A percentile compares a stretch with the other conserved stretches of the same genome.
These are phyloP conservation scores for Tachina fera DNA, from an alignment of 2,888 invertebrate species.

Conservation along the genomic window DNA sequence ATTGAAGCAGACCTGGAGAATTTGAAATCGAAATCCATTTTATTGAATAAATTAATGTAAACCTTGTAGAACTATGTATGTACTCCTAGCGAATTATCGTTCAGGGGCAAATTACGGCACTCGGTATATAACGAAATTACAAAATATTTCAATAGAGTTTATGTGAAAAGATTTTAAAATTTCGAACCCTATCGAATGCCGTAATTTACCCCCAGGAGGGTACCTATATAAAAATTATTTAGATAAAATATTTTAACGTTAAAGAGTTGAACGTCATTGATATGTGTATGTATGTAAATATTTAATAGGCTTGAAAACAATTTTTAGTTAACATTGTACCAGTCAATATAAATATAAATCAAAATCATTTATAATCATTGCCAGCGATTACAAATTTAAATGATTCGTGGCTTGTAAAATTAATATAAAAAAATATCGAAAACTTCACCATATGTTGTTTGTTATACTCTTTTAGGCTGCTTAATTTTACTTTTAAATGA, in stretches of 20 bases:
- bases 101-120: too few species aligned
- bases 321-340: conserved; percentile 8
- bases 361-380: conserved; percentile 65
- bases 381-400: conserved; percentile 57
- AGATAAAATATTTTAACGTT: conserved; percentile 4
- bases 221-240: too few species aligned
- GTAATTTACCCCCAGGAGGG: too few species aligned
- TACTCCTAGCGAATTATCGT: not conserved
- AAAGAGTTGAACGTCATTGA: conserved; percentile 27
- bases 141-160: too few species aligned
- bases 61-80: not conserved
- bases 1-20: too few species aligned
- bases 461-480: conserved; percentile 52
- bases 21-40: too few species aligned
- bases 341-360: conserved; percentile 56
- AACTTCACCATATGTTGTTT: conserved; percentile 63
- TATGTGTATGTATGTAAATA: not conserved
- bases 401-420: conserved; percentile 51
- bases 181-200: too few species aligned
- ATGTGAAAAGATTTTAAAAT: too few species aligned
- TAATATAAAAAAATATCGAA: not conserved
- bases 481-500: conserved; percentile 41
- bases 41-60: too few species aligned
- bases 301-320: conserved; percentile 19
- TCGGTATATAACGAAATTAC: too few species aligned